These are phyloP conservation scores for Miltochrista miniata DNA, from an alignment of 2,888 invertebrate genomes.

Conservation along the genomic window DNA sequence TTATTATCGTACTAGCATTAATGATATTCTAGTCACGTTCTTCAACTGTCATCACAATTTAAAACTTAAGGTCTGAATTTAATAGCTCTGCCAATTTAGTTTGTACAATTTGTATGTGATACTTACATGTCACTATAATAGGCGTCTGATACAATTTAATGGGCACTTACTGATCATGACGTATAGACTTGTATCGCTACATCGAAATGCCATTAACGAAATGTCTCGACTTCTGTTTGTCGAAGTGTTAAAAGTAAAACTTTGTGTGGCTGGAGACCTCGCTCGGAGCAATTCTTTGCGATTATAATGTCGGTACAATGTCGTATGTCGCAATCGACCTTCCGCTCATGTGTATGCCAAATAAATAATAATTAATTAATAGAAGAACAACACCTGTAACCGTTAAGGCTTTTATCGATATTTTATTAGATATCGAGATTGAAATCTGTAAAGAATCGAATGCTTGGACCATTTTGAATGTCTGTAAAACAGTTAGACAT, in stretches of 20 bases:
- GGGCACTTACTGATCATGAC: slow-evolving; percentile 28
- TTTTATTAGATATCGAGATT: background rate
- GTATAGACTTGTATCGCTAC: slow-evolving; percentile 24
- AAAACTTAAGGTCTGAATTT: slow-evolving; percentile 30
- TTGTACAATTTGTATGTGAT: slow-evolving; percentile 4
- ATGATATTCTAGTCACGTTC: slow-evolving; percentile 14
- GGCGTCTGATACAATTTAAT: slow-evolving; percentile 25
- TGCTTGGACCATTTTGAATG: background rate
- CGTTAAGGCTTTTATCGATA: background rate
- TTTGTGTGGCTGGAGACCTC: slow-evolving; percentile 13
- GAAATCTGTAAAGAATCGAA: background rate
- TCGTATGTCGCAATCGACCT: slow-evolving; percentile 18
- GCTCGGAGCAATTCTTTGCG: slow-evolving; percentile 16
- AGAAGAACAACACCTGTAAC: background rate
- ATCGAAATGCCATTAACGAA: slow-evolving; percentile 34
- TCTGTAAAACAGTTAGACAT: background rate
- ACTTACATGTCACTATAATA: slow-evolving; percentile 14
- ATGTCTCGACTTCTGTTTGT: slow-evolving; percentile 30
- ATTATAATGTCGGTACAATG: slow-evolving; percentile 6
- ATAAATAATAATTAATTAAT: background rate
- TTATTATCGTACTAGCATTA: background rate
- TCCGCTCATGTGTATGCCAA: slow-evolving; percentile 14
- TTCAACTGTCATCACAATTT: slow-evolving; percentile 25
- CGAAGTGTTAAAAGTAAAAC: slow-evolving; percentile 12
- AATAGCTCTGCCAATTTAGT: slow-evolving; percentile 17